Evolutionary conservation across 2,888 invertebrate genomes (phyloP).

Genomic region (Drosophila eohydei): DNA sequence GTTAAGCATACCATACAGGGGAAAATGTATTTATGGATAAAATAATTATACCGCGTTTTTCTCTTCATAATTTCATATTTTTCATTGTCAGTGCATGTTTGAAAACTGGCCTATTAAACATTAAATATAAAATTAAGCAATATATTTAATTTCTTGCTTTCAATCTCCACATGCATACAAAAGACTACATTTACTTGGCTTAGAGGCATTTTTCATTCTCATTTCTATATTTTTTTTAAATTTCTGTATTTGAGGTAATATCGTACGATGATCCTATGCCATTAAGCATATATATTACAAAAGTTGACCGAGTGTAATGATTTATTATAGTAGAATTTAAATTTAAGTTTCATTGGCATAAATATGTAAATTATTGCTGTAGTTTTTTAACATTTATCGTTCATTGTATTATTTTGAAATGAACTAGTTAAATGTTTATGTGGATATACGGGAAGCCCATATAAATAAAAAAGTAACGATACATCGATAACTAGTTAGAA

Average conservation of each 20-base stretch:
- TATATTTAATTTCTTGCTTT: neutral
- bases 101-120: constrained; percentile 27
- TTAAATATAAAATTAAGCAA: neutral
- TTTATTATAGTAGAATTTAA: no score
- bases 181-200: no score
- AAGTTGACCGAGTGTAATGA: no score
- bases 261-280: no score
- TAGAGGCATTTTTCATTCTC: no score
- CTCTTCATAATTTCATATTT: neutral
- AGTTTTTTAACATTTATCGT: neutral
- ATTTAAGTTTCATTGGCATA: no score
- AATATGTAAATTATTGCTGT: neutral
- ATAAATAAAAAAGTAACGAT: constrained; percentile 2
- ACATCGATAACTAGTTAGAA: constrained; percentile 11
- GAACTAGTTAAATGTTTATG: neutral
- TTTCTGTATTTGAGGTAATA: neutral
- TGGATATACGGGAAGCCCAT: neutral
- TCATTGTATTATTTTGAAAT: neutral
- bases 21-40: constrained; percentile 97
- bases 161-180: no score
- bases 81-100: neutral
- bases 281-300: no score
- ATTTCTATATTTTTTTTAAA: neutral
- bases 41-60: constrained; percentile 33
- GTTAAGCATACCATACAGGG: constrained; percentile 96